Base-by-base conservation (phyloP, 2,113 vertebrate genomes). In the Orientallactaga bullata region DNA sequence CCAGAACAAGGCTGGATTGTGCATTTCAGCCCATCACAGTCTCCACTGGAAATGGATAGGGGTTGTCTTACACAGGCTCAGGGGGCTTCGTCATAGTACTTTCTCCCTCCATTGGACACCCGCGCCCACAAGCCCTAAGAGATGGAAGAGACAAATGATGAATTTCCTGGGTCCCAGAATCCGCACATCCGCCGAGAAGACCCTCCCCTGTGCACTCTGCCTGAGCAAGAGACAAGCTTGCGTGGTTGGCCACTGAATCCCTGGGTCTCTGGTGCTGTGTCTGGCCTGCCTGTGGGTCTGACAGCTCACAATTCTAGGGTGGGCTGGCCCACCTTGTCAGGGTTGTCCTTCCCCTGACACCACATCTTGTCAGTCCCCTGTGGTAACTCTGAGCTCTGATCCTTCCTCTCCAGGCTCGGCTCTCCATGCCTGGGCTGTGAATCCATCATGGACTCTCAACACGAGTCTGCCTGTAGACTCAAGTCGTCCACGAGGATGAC, bases 1-100 rank as follows among this genome's bases (percentile, higher is more conserved):
- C 1, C 1, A 1, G 65, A 4, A 47, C 18, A 10, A 3, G 0
- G 30, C 32, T n/a, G 35, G 13, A 6, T 55, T 7, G 5, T 3
- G 2, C 0, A 23, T n/a, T 15, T 23, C 26, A 28, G 26, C 8
- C 24, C 15, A 16, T 15, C 63, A 2, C 47, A 69, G 66, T 21
- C 47, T 42, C 16, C 87, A 30, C 7, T 69, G 63, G 28, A 35
- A 85, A n/a, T 23, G 30, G 39, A 24, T 23, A 23, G 21, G 21
- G 61, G 61, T 23, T 23, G 61, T 63, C 23, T 23, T 47, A 47
- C 63, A 47, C 81, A 68, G 30, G 30, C 11, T 23, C 23, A 7
- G 16, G 42, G 20, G 42, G 18, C 17, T 51, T 35, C 42, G 24
- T 47, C 42, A 35, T 8, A 13, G 3, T 17, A 16, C 39, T 5